Evolutionary conservation across 2,113 vertebrate genomes (phyloP).

Genomic region (Bombycilla garrulus): DNA sequence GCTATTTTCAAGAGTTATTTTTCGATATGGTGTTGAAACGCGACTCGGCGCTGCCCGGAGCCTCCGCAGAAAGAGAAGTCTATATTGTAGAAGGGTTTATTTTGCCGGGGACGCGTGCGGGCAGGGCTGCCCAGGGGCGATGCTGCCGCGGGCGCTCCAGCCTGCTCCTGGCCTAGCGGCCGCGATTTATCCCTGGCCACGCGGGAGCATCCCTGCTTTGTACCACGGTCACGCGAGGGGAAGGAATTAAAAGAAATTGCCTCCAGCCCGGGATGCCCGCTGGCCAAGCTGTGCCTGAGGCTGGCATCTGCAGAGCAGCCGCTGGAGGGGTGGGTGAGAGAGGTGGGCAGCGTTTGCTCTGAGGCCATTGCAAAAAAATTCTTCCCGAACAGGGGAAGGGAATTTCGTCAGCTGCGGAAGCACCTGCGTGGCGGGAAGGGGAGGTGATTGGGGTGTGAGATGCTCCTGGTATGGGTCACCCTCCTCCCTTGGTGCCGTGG

Average conservation of each 20-base stretch:
- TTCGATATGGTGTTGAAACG: not conserved
- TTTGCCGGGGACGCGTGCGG: not conserved
- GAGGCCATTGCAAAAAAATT: not conserved
- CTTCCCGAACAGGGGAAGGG: accelerated
- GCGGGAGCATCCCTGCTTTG: not conserved
- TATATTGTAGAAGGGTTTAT: constrained; percentile 34
- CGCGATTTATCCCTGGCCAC: accelerated
- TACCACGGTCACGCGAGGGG: not conserved
- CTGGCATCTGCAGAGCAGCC: not conserved
- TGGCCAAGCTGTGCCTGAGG: not conserved
- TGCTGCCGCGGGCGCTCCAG: not conserved
- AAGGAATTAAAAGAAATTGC: not conserved
- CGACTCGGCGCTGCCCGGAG: not conserved
- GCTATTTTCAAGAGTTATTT: constrained; percentile 45
- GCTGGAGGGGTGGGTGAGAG: accelerated
- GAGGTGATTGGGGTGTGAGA: not conserved
- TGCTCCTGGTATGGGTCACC: not conserved
- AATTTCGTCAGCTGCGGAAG: not conserved
- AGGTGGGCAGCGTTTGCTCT: not conserved
- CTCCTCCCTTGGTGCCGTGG: not conserved
- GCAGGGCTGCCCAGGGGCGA: not conserved
- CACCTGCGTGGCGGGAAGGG: accelerated
- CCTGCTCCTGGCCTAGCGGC: accelerated
- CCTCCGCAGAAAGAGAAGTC: not conserved
- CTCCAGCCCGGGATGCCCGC: not conserved